These are phyloP conservation scores for Aythya baeri DNA, from an alignment of 2,113 vertebrate species.

Conservation along the genomic window DNA sequence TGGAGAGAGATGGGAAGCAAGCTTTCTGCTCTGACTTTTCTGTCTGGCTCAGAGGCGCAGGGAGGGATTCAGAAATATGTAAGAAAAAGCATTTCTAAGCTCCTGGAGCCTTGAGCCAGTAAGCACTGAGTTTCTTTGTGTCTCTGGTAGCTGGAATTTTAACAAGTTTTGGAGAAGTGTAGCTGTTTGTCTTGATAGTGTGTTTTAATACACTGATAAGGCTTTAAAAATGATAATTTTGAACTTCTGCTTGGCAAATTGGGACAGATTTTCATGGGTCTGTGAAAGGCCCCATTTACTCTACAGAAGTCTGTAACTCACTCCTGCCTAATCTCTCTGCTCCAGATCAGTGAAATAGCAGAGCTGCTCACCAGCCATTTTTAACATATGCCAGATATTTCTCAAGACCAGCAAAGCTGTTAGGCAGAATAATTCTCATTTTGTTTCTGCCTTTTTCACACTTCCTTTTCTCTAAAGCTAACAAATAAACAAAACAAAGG, in stretches of 20 bases:
- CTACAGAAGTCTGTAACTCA: not conserved
- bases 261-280: not conserved
- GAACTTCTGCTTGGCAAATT: not conserved
- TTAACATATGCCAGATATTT: not conserved
- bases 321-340: not conserved
- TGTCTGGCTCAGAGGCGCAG: not conserved
- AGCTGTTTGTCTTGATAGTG: not conserved
- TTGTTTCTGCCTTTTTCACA: not conserved
- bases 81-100: not conserved
- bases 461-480: not conserved
- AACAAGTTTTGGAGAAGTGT: not conserved
- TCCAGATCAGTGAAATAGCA: not conserved
- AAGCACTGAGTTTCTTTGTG: not conserved
- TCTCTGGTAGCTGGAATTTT: not conserved
- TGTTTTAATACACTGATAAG: not conserved
- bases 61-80: not conserved
- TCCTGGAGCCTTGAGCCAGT: not conserved
- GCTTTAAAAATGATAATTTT: not conserved
- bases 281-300: not conserved
- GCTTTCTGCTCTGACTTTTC: not conserved
- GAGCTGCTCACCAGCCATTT: not conserved
- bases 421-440: not conserved
- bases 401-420: not conserved
- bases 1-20: not conserved
- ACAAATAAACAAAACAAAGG: not conserved